Conservation (phyloP, 2,797 vertebrate genomes). For the Chloroceryle amazona region DNA sequence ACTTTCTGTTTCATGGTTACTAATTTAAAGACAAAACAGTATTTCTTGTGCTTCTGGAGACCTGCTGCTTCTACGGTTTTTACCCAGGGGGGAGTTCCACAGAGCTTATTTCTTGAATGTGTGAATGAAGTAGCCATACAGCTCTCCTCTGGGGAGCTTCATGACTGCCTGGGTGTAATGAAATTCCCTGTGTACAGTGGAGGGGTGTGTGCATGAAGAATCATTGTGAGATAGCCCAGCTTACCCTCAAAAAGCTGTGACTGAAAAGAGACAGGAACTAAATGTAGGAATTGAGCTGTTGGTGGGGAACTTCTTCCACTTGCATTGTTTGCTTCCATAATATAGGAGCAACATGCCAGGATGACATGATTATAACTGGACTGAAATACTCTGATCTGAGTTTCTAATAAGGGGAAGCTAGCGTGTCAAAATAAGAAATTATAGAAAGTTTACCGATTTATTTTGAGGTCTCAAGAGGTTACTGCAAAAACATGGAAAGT, state of each 20-base stretch:
- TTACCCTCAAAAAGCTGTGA: conserved; percentile 55
- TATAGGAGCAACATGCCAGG: neutral
- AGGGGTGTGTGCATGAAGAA: neutral
- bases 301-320: conserved; percentile 8
- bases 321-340: neutral
- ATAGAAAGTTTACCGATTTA: neutral
- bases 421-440: neutral
- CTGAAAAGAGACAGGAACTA: conserved; percentile 60
- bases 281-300: conserved; percentile 55
- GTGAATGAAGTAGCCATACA: neutral
- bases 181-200: neutral
- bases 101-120: neutral
- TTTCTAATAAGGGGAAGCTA: neutral
- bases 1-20: neutral
- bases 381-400: neutral
- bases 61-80: neutral
- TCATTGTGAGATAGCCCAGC: conserved; percentile 30
- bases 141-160: neutral
- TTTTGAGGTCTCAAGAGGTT: neutral
- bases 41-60: neutral
- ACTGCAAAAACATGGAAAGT: neutral
- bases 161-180: neutral
- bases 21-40: neutral
- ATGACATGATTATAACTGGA: neutral
- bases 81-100: neutral